Evolutionary conservation across 2,113 vertebrate species (phyloP).

Genomic region (Oophaga pumilio): DNA sequence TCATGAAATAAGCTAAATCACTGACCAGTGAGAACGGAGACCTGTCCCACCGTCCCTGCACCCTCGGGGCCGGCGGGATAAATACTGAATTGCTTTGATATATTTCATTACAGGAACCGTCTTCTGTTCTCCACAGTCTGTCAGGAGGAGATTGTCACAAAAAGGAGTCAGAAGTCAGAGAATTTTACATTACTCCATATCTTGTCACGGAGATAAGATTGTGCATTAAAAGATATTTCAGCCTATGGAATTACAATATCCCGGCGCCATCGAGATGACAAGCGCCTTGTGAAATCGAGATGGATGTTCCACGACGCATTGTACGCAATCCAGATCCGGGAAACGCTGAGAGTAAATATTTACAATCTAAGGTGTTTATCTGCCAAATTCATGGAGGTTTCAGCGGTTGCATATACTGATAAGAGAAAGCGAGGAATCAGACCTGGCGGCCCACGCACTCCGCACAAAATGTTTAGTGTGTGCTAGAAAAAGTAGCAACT

Average conservation of each 20-base stretch:
- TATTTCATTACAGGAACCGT: background rate
- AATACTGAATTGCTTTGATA: background rate
- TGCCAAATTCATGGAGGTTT: conserved; percentile 4
- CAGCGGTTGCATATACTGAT: conserved; percentile 8
- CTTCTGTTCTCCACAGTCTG: background rate
- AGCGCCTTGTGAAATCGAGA: conserved; percentile 16
- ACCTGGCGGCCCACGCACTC: background rate
- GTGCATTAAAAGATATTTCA: conserved; percentile 31
- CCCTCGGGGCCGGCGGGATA: background rate
- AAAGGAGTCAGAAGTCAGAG: conserved; percentile 10
- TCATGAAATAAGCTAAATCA: too few species aligned
- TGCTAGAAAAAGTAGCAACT: background rate
- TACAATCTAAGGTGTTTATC: conserved; percentile 42
- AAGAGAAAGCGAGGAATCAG: background rate
- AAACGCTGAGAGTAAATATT: conserved; percentile 39
- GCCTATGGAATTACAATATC: conserved; percentile 28
- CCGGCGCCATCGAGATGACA: conserved; percentile 2
- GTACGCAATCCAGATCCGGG: conserved; percentile 19
- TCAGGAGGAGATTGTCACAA: background rate
- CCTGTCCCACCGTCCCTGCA: background rate
- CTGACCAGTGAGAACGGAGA: background rate
- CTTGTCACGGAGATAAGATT: conserved; percentile 19
- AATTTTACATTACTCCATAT: background rate
- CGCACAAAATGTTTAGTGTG: background rate
- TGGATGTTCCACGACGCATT: conserved; percentile 16